Evolutionary conservation across 2,797 vertebrate genomes (phyloP).

Genomic region (Syngnathus rostellatus): DNA sequence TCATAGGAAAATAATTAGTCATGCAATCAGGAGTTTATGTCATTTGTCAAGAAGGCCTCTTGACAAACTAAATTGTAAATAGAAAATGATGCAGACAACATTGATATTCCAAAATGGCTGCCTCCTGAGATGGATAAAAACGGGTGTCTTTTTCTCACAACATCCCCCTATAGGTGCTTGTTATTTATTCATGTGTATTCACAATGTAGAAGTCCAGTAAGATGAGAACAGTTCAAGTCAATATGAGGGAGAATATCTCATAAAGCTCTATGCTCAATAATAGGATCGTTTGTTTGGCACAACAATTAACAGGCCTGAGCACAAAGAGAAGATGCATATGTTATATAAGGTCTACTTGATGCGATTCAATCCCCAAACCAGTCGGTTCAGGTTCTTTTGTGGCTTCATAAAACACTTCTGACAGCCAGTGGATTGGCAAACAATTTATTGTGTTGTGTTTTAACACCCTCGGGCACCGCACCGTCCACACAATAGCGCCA

Average conservation of each 20-base stretch:
- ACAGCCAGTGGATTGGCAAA: neutral
- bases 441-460: neutral
- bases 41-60: no score
- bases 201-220: slow-evolving; percentile 6
- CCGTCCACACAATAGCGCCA: neutral
- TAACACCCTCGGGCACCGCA: neutral
- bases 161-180: slow-evolving; percentile 31
- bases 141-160: slow-evolving; percentile 8
- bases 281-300: neutral
- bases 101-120: no score
- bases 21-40: no score
- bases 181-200: slow-evolving; percentile 53
- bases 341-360: neutral
- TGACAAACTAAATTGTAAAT: no score
- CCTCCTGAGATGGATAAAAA: no score
- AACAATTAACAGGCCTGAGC: neutral
- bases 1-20: neutral
- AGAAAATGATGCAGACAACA: no score
- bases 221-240: slow-evolving; percentile 34
- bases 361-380: neutral
- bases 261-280: neutral
- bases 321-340: neutral
- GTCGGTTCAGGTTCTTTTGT: neutral
- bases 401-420: neutral
- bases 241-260: neutral